Evolutionary conservation across 2,113 vertebrate species (phyloP), one percentile per base, ranked within the genome.

Genomic region (Entosphenus tridentatus): DNA sequence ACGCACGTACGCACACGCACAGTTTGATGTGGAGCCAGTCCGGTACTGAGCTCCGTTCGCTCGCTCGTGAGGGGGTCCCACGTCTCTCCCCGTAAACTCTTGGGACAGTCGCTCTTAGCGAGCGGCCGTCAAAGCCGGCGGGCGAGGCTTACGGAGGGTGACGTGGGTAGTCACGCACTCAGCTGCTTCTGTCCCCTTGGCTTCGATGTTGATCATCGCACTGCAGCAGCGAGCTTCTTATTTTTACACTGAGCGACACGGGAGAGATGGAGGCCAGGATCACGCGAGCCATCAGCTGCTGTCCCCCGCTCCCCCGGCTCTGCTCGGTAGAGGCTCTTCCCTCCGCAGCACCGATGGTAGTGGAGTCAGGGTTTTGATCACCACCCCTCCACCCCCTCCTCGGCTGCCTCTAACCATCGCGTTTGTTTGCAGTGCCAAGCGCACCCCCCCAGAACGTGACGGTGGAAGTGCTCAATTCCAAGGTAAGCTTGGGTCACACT

Each of bases 381-480:
- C 21, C 21, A 21, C 21, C 21, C 21, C 21, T 21, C 3, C 18
- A 18, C 62, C 62, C n/a, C n/a, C 9, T 9, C 8, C n/a, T 65
- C 21, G 62, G n/a, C n/a, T 65, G 21, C 62, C 21, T 65, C n/a
- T 65, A 65, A 65, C n/a, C 10, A 62, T 62, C 65, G 73, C 68
- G 9, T 10, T n/a, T 74, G 10, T 79, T 70, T 77, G 69, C 75
- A 98, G 93, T 91, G 21, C 93, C 93, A 54, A 87, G 89, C 71
- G 84, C 86, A 69, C 78, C 90, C 2, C 92, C 93, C 12, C 92
- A 93, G 78, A 98, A 98, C 72, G 79, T 98, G 3, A 87, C 87
- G 0, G 75, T 91, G 77, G 93, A 98, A 77, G 89, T 93, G 2
- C 86, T 88, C 74, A 96, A 96, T 78, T 98, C 92, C 72, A 96